Evolutionary conservation across 2,113 vertebrate genomes (phyloP).

Genomic region (Mesembrinibis cayennensis): DNA sequence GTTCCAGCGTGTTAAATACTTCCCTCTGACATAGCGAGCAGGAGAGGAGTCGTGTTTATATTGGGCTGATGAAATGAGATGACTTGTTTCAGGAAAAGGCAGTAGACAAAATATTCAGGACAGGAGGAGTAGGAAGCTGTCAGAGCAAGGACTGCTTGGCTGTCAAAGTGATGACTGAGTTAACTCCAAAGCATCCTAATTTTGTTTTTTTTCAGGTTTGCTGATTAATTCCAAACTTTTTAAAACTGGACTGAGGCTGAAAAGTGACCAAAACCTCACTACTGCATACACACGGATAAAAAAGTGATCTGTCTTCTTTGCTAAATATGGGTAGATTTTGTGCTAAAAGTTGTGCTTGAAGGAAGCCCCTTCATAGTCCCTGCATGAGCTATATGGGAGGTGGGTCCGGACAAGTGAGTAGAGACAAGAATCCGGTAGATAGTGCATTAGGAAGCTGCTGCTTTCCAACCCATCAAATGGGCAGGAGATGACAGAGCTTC

Average conservation of each 20-base stretch:
- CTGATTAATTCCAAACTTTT: neutral
- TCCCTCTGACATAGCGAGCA: neutral
- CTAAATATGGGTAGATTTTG: neutral
- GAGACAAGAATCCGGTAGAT: neutral
- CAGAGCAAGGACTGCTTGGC: neutral
- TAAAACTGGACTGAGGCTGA: neutral
- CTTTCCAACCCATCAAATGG: neutral
- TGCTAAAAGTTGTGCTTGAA: neutral
- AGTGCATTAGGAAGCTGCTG: neutral
- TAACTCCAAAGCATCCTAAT: neutral
- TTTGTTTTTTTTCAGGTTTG: neutral
- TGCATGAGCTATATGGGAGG: neutral
- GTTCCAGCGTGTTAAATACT: slow-evolving; percentile 30
- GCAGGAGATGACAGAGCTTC: neutral
- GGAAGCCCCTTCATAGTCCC: neutral
- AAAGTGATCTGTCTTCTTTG: neutral
- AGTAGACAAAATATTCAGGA: slow-evolving; percentile 46
- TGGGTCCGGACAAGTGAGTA: neutral
- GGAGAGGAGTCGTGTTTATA: slow-evolving; percentile 35
- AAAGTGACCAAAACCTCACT: neutral
- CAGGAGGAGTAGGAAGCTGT: neutral
- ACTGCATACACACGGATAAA: neutral
- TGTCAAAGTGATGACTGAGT: neutral
- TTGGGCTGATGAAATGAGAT: slow-evolving; percentile 20
- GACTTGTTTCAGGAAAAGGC: slow-evolving; percentile 3